Base-by-base conservation (phyloP, 1,140 invertebrate genomes). In the Drosophila tsacasi region DNA sequence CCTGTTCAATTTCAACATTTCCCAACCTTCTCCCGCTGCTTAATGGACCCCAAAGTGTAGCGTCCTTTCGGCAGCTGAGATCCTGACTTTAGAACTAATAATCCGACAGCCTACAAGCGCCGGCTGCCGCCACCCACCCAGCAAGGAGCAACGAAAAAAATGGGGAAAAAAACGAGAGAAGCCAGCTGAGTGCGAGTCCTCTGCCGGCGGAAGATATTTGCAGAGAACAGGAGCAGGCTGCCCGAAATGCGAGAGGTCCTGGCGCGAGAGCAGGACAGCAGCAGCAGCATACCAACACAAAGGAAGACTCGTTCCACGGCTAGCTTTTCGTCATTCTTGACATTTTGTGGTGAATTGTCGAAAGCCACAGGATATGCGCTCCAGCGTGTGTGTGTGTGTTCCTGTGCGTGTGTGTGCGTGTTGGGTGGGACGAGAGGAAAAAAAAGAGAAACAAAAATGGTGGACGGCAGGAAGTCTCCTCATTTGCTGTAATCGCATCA, bases 271-370 rank as follows among this genome's bases (percentile, higher is more conserved):
- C 46, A 57, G 68, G 83, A 90, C 67, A 79, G 60, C 75, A 25
- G 47, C 9, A 27, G 49, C 49, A 62, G 52, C 71, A 75, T 71
- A 69, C 61, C 54, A 81, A 75, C 67, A 63, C 75, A 65, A 46
- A 21, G 62, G 37, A 47, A 49, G 67, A 44, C 61, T 67, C 83
- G 83, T 69, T 81, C 84, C 81, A 68, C 72, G 46, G 65, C 79
- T 91, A 92, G 87, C 91, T 92, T 92, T 92, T 90, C 85, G 78
- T 92, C 89, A 89, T 92, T 90, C 92, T 93, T 93, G 92, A 93
- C 92, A 92, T 93, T 92, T 93, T 93, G 92, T 93, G 92, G 92
- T 91, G 91, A 93, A 92, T 93, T 91, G 87, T 83, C 79, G 87
- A 89, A 92, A 92, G 83, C 91, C 87, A 92, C 91, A 92, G 81